These are phyloP conservation scores for Coreius guichenoti DNA, from an alignment of 2,797 vertebrate species.

Conservation along the genomic window DNA sequence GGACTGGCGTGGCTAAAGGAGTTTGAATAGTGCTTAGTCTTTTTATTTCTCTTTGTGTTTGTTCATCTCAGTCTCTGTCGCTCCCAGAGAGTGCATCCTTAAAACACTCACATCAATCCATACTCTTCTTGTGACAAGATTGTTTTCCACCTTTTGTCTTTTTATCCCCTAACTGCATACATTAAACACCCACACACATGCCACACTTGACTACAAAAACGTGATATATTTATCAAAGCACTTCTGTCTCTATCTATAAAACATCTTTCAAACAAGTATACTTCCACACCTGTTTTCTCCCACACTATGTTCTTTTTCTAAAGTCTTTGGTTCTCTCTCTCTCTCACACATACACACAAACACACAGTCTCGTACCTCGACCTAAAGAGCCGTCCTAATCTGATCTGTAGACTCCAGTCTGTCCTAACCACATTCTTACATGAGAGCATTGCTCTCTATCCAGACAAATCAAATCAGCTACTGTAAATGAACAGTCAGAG, in stretches of 20 bases:
- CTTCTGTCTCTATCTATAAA: constrained; percentile 13
- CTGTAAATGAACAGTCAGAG: constrained; percentile 72
- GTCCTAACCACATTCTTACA: constrained; percentile 80
- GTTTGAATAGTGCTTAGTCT: constrained; percentile 40
- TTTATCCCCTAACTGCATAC: constrained; percentile 23
- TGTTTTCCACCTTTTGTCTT: constrained; percentile 39
- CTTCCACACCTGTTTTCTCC: constrained; percentile 35
- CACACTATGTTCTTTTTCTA: constrained; percentile 29
- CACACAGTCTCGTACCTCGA: constrained; percentile 32
- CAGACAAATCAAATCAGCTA: constrained; percentile 82
- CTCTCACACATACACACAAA: neutral
- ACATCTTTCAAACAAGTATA: neutral
- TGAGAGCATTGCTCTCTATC: constrained; percentile 77
- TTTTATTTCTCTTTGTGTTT: constrained; percentile 45
- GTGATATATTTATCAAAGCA: constrained; percentile 30
- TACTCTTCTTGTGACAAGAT: constrained; percentile 33
- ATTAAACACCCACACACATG: constrained; percentile 28
- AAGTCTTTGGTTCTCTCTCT: constrained; percentile 45
- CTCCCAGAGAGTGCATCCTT: constrained; percentile 17
- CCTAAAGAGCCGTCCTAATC: constrained; percentile 55
- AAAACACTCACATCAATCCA: constrained; percentile 25
- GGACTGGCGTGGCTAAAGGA: constrained; percentile 43
- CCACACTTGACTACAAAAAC: constrained; percentile 11
- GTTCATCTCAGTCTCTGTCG: constrained; percentile 24
- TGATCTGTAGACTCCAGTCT: constrained; percentile 57